Conservation (phyloP, 2,888 invertebrate genomes). For the Slavum lentiscoides region DNA sequence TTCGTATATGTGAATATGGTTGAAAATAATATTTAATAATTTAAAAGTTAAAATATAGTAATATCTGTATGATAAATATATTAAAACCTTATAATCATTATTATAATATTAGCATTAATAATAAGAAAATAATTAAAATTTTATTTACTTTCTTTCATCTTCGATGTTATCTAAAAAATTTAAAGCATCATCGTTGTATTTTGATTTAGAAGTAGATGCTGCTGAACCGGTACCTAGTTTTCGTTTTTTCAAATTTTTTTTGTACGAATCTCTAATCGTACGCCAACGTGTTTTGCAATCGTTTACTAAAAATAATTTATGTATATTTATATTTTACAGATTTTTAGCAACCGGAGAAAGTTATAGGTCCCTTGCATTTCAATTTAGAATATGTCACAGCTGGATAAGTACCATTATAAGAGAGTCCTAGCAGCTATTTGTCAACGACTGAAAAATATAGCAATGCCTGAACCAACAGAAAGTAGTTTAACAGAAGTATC, state of each 20-base stretch:
- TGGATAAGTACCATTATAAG: constrained; percentile 16
- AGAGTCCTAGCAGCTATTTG: neutral
- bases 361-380: constrained; percentile 15
- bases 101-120: neutral
- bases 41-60: too few relatives aligned
- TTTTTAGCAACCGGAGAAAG: constrained; percentile 23
- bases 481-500: constrained; percentile 18
- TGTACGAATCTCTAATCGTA: constrained; percentile 24
- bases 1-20: too few relatives aligned
- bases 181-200: constrained; percentile 20
- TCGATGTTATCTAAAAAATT: constrained; percentile 27
- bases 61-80: neutral
- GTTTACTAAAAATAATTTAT: constrained; percentile 17
- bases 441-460: constrained; percentile 3
- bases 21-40: too few relatives aligned
- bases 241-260: constrained; percentile 22
- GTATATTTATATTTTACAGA: constrained; percentile 30
- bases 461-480: constrained; percentile 18
- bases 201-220: constrained; percentile 17
- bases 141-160: constrained; percentile 47
- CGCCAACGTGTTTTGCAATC: constrained; percentile 10
- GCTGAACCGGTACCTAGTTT: constrained; percentile 20
- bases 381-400: constrained; percentile 12
- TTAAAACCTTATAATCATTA: neutral
- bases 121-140: neutral